phyloP scores from a whole-genome alignment of 2,113 vertebrate genomes.

The Sisor rabdophorus region DNA sequence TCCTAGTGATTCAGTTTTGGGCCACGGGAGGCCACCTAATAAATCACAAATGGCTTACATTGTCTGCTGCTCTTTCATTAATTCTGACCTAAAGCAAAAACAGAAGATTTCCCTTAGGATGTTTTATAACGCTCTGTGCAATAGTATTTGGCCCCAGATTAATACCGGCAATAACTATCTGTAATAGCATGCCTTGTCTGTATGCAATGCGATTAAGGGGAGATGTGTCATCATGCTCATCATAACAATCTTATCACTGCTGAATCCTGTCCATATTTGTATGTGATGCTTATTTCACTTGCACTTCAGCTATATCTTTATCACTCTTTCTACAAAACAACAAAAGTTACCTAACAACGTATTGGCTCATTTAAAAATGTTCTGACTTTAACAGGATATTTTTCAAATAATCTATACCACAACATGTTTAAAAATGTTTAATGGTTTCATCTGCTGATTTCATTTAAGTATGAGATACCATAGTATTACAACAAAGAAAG shows the following conservation, averaged over 20 bases:
- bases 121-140: conserved; percentile 33
- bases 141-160: conserved; percentile 60
- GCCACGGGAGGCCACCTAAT: conserved; percentile 53
- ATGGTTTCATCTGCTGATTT: conserved; percentile 42
- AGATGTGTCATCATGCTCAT: conserved; percentile 48
- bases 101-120: conserved; percentile 44
- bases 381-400: no score
- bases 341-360: conserved; percentile 9
- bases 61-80: conserved; percentile 53
- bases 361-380: conserved; percentile 27
- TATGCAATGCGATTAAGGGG: conserved; percentile 39
- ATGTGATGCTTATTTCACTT: background rate
- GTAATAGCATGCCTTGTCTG: conserved; percentile 61
- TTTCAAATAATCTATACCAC: conserved; percentile 13
- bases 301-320: conserved; percentile 9
- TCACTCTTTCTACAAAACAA: background rate
- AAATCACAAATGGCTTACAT: conserved; percentile 62
- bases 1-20: conserved; percentile 49
- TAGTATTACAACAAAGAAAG: background rate
- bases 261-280: background rate
- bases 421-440: conserved; percentile 40
- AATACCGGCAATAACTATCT: conserved; percentile 52
- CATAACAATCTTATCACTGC: conserved; percentile 32
- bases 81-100: conserved; percentile 52
- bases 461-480: conserved; percentile 9